phyloP scores from a whole-genome alignment of 2,113 vertebrate genomes.

The Neogobius melanostomus region DNA sequence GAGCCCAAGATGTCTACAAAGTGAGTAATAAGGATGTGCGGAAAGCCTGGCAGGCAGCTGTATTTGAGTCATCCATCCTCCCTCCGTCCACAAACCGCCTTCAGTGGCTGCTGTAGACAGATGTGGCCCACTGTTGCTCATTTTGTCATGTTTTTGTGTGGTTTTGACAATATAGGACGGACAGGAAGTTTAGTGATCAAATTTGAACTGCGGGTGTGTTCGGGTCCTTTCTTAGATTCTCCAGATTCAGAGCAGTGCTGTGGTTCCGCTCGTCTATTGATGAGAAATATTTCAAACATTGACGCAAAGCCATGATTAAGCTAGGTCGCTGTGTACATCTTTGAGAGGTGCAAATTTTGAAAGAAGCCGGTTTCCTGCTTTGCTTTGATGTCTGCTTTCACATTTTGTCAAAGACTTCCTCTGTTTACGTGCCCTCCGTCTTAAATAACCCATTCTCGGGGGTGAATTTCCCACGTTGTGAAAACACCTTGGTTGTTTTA shows the following conservation, averaged over 20 bases:
- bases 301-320: slow-evolving; percentile 1
- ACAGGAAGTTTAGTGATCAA: slow-evolving; percentile 14
- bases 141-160: slow-evolving; percentile 18
- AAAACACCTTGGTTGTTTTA: slow-evolving; percentile 16
- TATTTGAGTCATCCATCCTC: slow-evolving; percentile 68
- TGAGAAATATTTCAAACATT: neutral
- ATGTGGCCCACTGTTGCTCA: slow-evolving; percentile 32
- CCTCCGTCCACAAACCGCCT: slow-evolving; percentile 22
- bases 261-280: neutral
- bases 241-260: neutral
- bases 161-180: slow-evolving; percentile 11
- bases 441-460: slow-evolving; percentile 16
- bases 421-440: slow-evolving; percentile 26
- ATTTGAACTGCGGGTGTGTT: slow-evolving; percentile 11
- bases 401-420: slow-evolving; percentile 41
- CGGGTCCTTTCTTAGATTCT: neutral
- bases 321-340: neutral
- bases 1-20: slow-evolving; percentile 55
- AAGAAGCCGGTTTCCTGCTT: slow-evolving; percentile 44
- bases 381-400: slow-evolving; percentile 44
- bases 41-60: slow-evolving; percentile 70
- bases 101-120: slow-evolving; percentile 38
- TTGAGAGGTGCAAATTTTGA: slow-evolving; percentile 17
- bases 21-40: slow-evolving; percentile 74
- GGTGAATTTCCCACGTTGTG: slow-evolving; percentile 21